phyloP scores from a whole-genome alignment of 2,888 invertebrate species.

The Rhagonycha fulva region DNA sequence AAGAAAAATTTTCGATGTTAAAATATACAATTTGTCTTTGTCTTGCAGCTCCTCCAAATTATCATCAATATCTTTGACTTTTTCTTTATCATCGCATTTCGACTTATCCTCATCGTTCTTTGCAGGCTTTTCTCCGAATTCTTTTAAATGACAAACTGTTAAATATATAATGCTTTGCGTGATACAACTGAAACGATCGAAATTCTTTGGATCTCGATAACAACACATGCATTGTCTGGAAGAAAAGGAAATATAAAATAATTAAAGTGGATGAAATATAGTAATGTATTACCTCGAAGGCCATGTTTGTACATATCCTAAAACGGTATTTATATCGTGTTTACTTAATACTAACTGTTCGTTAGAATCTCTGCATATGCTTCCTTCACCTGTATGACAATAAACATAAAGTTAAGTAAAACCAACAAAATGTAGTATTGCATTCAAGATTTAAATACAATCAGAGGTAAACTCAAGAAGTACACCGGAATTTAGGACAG shows the following conservation, averaged over 20 bases:
- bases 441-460: neutral
- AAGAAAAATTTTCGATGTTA: conserved; percentile 86
- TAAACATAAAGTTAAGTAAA: neutral
- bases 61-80: conserved; percentile 50
- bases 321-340: conserved; percentile 81
- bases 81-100: conserved; percentile 43
- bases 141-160: conserved; percentile 81
- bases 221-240: conserved; percentile 94
- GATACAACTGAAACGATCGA: conserved; percentile 87
- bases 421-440: neutral
- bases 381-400: conserved; percentile 71
- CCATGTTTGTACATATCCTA: conserved; percentile 87
- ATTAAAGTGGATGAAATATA: neutral
- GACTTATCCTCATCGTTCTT: conserved; percentile 43
- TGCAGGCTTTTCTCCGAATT: conserved; percentile 56
- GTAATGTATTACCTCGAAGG: conserved; percentile 74
- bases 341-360: conserved; percentile 75
- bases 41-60: conserved; percentile 67
- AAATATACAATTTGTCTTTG: conserved; percentile 84
- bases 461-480: neutral
- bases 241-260: conserved; percentile 18
- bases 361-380: conserved; percentile 76
- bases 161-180: conserved; percentile 86
- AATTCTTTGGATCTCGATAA: conserved; percentile 89
- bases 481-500: neutral